phyloP scores from a whole-genome alignment of 2,888 invertebrate genomes.

The Microplitis deprimator region DNA sequence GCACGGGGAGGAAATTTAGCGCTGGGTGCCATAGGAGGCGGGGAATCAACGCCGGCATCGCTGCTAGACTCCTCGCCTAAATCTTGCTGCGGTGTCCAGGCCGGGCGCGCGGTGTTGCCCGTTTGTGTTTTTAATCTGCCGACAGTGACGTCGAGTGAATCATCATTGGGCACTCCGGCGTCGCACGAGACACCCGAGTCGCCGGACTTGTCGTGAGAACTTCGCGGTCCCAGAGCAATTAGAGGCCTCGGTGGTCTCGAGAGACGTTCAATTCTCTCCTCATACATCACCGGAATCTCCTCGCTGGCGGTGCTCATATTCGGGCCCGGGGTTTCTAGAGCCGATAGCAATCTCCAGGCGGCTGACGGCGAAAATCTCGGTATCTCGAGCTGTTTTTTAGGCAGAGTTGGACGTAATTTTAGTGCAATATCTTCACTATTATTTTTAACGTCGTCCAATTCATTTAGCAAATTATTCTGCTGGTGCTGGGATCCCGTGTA shows the following conservation, averaged over 20 bases:
- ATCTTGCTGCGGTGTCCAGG: constrained; percentile 91
- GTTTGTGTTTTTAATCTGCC: constrained; percentile 53
- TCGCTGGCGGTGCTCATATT: constrained; percentile 65
- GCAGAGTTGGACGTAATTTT: constrained; percentile 83
- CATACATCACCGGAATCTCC: constrained; percentile 70
- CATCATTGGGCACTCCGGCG: constrained; percentile 74
- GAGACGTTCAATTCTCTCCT: constrained; percentile 74
- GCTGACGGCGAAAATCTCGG: constrained; percentile 87
- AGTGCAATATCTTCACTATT: constrained; percentile 79
- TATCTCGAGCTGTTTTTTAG: constrained; percentile 83
- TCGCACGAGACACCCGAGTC: constrained; percentile 90
- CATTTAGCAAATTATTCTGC: constrained; percentile 43
- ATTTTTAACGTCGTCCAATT: constrained; percentile 60
- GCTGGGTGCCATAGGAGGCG: constrained; percentile 59
- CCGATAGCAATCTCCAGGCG: constrained; percentile 84
- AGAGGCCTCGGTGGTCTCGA: constrained; percentile 73
- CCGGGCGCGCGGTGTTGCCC: constrained; percentile 56
- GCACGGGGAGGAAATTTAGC: constrained; percentile 72
- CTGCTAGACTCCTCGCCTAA: constrained; percentile 77
- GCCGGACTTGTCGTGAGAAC: constrained; percentile 81
- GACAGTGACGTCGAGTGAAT: constrained; percentile 62
- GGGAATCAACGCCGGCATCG: constrained; percentile 67
- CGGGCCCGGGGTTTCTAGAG: constrained; percentile 74
- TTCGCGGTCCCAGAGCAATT: constrained; percentile 72
- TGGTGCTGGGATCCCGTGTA: constrained; percentile 46